Evolutionary conservation across 2,113 vertebrate species (phyloP).

Genomic region (Oenanthe melanoleuca): DNA sequence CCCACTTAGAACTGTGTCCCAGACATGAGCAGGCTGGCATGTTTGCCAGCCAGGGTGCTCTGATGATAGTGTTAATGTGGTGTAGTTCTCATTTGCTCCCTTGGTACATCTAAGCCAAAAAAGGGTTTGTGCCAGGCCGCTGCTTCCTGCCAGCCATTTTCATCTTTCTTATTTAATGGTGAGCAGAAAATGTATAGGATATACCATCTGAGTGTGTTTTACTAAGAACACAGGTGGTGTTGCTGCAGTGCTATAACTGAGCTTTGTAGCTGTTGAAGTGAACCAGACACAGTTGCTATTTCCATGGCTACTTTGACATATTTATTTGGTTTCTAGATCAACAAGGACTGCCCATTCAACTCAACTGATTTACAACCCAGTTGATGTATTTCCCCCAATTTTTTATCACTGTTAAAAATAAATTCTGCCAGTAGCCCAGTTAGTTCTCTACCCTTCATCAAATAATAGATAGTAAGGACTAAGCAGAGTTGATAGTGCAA

Average conservation of each 20-base stretch:
- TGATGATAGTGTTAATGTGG: not conserved
- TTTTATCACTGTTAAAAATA: not conserved
- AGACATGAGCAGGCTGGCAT: not conserved
- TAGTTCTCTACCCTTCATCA: not conserved
- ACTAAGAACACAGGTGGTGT: not conserved
- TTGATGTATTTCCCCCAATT: not conserved
- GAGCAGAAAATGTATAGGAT: not conserved
- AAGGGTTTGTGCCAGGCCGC: not conserved
- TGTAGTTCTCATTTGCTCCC: not conserved
- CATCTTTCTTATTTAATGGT: not conserved
- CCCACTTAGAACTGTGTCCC: not conserved
- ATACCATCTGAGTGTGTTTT: not conserved
- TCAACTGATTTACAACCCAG: not conserved
- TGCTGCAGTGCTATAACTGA: not conserved
- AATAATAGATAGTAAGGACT: not conserved
- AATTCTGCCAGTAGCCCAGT: not conserved
- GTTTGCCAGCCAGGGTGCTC: not conserved
- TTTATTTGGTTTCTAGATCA: not conserved
- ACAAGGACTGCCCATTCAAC: not conserved
- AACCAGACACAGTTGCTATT: not conserved
- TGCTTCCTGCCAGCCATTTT: not conserved
- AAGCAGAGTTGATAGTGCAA: not conserved
- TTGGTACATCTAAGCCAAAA: not conserved
- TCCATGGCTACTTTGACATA: not conserved
- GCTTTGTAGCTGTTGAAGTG: not conserved